Evolutionary conservation across 37 sponge, comb jelly and placozoan species (phyloP).

Genomic region (Bolinopsis microptera): DNA sequence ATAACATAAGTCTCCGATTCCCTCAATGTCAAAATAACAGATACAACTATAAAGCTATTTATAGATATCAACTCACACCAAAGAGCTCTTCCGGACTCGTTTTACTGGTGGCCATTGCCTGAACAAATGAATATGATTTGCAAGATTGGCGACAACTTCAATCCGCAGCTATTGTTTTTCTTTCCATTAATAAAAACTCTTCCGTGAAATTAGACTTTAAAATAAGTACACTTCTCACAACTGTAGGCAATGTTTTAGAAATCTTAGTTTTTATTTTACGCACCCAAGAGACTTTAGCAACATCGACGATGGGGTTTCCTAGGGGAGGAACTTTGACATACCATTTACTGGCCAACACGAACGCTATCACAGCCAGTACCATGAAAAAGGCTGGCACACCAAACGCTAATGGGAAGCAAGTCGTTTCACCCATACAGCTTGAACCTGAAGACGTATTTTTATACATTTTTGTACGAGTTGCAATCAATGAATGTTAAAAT

Average conservation of each 20-base stretch:
- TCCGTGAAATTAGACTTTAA: too few relatives aligned
- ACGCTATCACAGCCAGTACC: slow-evolving; percentile 78
- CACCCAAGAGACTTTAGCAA: slow-evolving; percentile 60
- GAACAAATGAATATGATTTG: too few relatives aligned
- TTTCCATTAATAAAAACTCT: too few relatives aligned
- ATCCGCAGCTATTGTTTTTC: neutral
- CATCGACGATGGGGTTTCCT: slow-evolving; percentile 59
- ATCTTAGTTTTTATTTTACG: too few relatives aligned
- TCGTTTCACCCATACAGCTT: slow-evolving; percentile 17
- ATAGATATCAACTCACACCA: neutral
- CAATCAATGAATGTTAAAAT: too few relatives aligned
- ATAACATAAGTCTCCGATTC: too few relatives aligned
- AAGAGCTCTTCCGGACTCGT: neutral
- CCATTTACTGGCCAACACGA: slow-evolving; percentile 66
- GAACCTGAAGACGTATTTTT: slow-evolving; percentile 22
- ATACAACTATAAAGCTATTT: too few relatives aligned
- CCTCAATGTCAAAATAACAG: too few relatives aligned
- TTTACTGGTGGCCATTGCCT: neutral
- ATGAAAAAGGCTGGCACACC: slow-evolving; percentile 92
- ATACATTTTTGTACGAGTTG: too few relatives aligned
- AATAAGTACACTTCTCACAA: too few relatives aligned
- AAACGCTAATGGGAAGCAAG: slow-evolving; percentile 90
- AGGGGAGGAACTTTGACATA: slow-evolving; percentile 68
- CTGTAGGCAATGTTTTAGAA: too few relatives aligned
- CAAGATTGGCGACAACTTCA: neutral